Conservation (phyloP, 2,888 invertebrate genomes). For the Hypsopygia costalis region DNA sequence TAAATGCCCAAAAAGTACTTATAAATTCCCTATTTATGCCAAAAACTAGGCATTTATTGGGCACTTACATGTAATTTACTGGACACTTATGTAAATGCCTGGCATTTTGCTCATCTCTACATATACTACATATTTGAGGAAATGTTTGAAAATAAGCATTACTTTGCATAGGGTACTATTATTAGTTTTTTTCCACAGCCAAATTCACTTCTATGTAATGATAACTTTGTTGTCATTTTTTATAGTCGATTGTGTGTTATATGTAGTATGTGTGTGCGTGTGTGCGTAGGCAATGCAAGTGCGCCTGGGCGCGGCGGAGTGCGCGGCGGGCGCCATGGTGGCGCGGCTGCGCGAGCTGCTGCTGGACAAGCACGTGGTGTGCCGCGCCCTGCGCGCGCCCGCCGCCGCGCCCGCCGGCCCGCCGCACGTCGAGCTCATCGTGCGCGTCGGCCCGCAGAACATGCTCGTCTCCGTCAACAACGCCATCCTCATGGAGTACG, state of each 20-base stretch:
- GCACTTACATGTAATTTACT: too few relatives aligned
- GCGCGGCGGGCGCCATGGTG: conserved; percentile 68
- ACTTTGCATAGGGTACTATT: too few relatives aligned
- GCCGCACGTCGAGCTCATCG: conserved; percentile 85
- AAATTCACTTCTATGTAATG: too few relatives aligned
- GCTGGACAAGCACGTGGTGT: conserved; percentile 70
- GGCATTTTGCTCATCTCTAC: too few relatives aligned
- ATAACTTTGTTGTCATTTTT: too few relatives aligned
- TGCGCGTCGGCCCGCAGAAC: conserved; percentile 82
- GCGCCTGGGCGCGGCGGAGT: conserved; percentile 79
- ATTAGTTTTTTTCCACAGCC: too few relatives aligned
- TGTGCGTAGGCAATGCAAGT: conserved; percentile 77
- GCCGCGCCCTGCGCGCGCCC: conserved; percentile 53
- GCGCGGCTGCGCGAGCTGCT: conserved; percentile 81
- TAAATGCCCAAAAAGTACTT: too few relatives aligned
- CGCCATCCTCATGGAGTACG: conserved; percentile 82
- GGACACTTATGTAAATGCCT: background rate
- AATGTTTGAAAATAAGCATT: too few relatives aligned
- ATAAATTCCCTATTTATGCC: too few relatives aligned
- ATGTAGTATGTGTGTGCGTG: background rate
- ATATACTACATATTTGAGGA: too few relatives aligned
- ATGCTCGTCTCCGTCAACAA: conserved; percentile 86
- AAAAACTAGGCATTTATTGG: too few relatives aligned
- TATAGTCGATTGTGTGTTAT: too few relatives aligned
- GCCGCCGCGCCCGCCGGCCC: conserved; percentile 41